phyloP scores from a whole-genome alignment of 2,113 vertebrate genomes.

The Sterna hirundo region DNA sequence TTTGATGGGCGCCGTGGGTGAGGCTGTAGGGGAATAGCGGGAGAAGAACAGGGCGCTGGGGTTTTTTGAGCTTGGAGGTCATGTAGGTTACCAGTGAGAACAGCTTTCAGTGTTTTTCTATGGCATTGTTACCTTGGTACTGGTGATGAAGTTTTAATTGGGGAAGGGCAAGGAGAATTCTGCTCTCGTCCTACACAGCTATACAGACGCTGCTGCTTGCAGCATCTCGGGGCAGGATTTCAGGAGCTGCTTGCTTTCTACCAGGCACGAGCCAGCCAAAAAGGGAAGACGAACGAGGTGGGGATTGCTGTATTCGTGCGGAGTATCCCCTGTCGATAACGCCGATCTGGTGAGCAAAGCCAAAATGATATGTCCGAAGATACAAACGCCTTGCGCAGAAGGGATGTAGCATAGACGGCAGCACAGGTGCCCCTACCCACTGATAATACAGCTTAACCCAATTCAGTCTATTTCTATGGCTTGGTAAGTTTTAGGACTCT shows the following conservation, averaged over 20 bases:
- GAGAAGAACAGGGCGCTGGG: neutral
- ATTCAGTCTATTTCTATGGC: neutral
- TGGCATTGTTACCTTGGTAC: neutral
- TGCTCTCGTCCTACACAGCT: neutral
- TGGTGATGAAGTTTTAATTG: conserved; percentile 35
- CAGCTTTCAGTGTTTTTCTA: neutral
- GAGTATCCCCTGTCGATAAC: neutral
- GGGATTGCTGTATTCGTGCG: neutral
- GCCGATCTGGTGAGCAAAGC: neutral
- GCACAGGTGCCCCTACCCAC: fast-evolving
- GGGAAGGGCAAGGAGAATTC: neutral
- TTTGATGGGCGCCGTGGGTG: conserved; percentile 44
- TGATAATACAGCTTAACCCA: neutral
- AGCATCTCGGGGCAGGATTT: neutral
- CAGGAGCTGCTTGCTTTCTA: neutral
- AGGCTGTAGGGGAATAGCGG: neutral
- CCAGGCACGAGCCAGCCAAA: neutral
- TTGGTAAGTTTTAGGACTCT: neutral
- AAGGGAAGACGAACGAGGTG: neutral
- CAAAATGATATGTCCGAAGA: neutral
- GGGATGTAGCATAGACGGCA: neutral
- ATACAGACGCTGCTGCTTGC: neutral
- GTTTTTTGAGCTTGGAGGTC: conserved; percentile 31
- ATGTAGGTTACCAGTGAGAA: neutral
- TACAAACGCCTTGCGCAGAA: neutral